These are phyloP conservation scores for Cepaea nemoralis DNA, from an alignment of 1,140 invertebrate genomes.

Conservation along the genomic window DNA sequence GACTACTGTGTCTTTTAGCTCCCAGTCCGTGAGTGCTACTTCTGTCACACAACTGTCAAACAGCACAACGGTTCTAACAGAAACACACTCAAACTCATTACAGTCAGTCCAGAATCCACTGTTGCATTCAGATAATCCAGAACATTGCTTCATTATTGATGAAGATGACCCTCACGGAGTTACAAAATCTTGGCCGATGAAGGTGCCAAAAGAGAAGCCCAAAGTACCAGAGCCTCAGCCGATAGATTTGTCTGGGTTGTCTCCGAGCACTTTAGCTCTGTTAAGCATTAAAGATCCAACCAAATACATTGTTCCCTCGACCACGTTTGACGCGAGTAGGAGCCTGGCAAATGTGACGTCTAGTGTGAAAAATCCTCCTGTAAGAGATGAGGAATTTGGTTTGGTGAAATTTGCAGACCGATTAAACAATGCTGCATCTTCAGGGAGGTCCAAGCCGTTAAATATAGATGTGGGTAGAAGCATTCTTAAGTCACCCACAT, in stretches of 20 bases:
- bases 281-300: conserved; percentile 59
- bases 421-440: conserved; percentile 66
- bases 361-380: neutral
- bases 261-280: conserved; percentile 62
- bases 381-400: conserved; percentile 15
- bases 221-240: conserved; percentile 8
- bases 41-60: neutral
- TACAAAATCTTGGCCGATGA: neutral
- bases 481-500: conserved; percentile 1
- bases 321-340: neutral
- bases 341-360: neutral
- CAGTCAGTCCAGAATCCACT: neutral
- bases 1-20: neutral
- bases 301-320: conserved; percentile 35
- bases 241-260: conserved; percentile 54
- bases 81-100: neutral
- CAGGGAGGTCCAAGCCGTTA: conserved; percentile 27
- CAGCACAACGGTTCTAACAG: neutral
- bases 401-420: conserved; percentile 62
- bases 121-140: neutral
- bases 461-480: neutral
- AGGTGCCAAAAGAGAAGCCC: neutral
- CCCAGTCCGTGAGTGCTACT: neutral
- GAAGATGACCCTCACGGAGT: neutral
- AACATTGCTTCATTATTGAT: conserved; percentile 16